phyloP scores from a whole-genome alignment of 2,888 invertebrate species.

The Andrena haemorrhoa region DNA sequence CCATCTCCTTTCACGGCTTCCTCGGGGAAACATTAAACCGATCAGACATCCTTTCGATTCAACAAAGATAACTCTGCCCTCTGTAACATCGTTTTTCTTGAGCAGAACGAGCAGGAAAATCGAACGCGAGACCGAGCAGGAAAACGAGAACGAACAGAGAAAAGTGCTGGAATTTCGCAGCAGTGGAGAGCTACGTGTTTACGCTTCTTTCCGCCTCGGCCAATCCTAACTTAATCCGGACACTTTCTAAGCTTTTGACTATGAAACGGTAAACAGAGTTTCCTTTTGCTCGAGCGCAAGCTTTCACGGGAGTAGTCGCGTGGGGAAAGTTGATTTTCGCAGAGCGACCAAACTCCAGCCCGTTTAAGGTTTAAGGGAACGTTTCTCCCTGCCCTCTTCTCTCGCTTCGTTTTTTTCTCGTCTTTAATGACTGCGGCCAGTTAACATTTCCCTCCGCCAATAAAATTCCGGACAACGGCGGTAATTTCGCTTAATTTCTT shows the following conservation, averaged over 20 bases:
- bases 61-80: no score
- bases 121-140: neutral
- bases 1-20: neutral
- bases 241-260: slow-evolving; percentile 24
- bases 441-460: no score
- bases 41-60: neutral
- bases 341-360: neutral
- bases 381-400: neutral
- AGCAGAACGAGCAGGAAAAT: neutral
- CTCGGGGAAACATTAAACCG: neutral
- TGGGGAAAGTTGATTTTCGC: slow-evolving; percentile 7
- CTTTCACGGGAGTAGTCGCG: neutral
- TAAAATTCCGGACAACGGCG: neutral
- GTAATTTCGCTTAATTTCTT: neutral
- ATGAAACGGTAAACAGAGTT: slow-evolving; percentile 40
- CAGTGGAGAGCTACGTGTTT: slow-evolving; percentile 3
- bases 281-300: neutral
- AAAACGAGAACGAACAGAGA: neutral
- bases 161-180: neutral
- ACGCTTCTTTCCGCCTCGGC: neutral
- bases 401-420: neutral
- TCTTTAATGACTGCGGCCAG: neutral
- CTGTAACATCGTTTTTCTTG: no score
- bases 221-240: slow-evolving; percentile 28
- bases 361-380: neutral